Percentiles rank a stretch among this genome's conserved stretches.
Conservation (phyloP, 2,113 vertebrate genomes). For the Colistium nudipinnis region DNA sequence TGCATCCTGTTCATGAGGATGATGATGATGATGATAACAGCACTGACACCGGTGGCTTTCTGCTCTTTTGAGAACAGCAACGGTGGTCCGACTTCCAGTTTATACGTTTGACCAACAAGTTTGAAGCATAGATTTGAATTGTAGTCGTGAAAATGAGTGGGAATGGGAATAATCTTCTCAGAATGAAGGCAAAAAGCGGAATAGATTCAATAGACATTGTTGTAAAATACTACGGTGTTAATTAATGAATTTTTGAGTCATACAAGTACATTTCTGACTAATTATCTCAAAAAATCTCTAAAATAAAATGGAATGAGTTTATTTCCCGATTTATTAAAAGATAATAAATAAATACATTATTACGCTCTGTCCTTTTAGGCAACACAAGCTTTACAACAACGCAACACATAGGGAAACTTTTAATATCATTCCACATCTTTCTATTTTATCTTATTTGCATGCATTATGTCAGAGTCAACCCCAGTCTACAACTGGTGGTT, state of each 20-base stretch:
- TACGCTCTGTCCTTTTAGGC: too few species aligned
- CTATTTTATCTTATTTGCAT: too few species aligned
- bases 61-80: neutral
- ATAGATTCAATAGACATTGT: neutral
- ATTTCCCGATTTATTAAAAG: too few species aligned
- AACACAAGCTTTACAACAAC: neutral
- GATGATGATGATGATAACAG: constrained; percentile 42
- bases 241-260: too few species aligned
- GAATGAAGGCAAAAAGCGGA: neutral
- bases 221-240: neutral
- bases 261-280: too few species aligned
- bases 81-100: neutral
- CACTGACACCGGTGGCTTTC: constrained; percentile 6
- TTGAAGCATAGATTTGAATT: neutral
- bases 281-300: too few species aligned
- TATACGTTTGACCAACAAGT: constrained; percentile 8
- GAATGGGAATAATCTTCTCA: neutral
- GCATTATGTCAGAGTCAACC: neutral
- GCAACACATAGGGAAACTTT: neutral
- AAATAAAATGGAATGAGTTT: too few species aligned
- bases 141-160: neutral
- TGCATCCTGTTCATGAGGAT: constrained; percentile 37
- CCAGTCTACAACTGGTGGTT: neutral
- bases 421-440: too few species aligned
- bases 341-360: too few species aligned